Base-by-base conservation (phyloP, 2,888 invertebrate genomes). In the Herminia tarsipennalis region DNA sequence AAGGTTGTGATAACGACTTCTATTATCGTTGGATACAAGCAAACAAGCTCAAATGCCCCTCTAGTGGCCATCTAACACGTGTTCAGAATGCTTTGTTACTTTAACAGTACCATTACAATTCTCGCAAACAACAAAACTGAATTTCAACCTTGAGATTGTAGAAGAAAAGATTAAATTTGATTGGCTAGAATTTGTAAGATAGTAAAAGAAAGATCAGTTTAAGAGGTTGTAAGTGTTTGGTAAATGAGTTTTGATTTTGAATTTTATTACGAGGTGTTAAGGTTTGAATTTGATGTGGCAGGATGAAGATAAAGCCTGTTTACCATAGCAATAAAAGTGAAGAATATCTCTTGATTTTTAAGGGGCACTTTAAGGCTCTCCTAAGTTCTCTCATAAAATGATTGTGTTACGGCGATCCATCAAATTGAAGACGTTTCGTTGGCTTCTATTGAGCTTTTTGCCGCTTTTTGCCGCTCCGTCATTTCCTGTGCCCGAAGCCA, bases 331-430 rank as follows among this genome's bases (percentile, higher is more conserved):
- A 73, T 75, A 73, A 81, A 84, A 78, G 81, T 86, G 83, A 84
- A 86, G 83, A 83, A 88, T 86, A 85, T 88, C 88, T 86, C 85
- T 87, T 83, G 86, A 87, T 86, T 84, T 81, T 83, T 83, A 84
- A 87, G 87, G 87, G 86, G 87, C 88, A 83, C 86, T 88, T 87
- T 84, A 86, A 81, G 80, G 86, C 78, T 78, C 79, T 76, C 70
- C 78, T 74, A 59, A 71, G 70, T 70, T 75, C 76, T 76, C 76
- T 81, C 79, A 76, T 79, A 81, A 75, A 86, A 83, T 87, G 78
- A 88, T 90, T 90, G 84, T 88, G 86, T 89, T 87, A 86, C 81
- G 79, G 78, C 83, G 78, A 91, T 90, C 87, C 86, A 90, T 91
- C 91, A 91, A 83, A 75, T 76, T 68, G 73, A 75, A 81, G 85